Evolutionary conservation across 2,888 invertebrate species (phyloP), one percentile per base, ranked within the genome.

Genomic region (Fragum whitleyi): DNA sequence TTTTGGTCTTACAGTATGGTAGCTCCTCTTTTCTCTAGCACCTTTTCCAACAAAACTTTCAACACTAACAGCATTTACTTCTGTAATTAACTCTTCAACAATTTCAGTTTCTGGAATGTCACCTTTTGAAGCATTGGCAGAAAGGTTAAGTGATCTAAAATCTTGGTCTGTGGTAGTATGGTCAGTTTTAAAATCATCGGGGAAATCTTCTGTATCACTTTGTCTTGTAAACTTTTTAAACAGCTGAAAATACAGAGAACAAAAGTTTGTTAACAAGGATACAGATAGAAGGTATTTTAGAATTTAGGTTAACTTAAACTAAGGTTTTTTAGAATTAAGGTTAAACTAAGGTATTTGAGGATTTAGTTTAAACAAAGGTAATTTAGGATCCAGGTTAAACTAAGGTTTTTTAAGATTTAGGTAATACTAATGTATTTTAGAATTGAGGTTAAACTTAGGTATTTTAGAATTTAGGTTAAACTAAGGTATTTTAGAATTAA

Each of bases 61-160:
- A 57, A 57, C 57, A 23, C 26, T 57, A 23, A 26, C n/a, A 23
- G 57, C 57, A 57, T 57, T 23, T 23, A 57, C 57, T 23, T 57
- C 23, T 57, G 57, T 57, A 7, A 26, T 23, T 5, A 26, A 23
- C n/a, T 57, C 26, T 47, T 47, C 47, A 19, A 47, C 47, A 19
- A 47, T 14, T n/a, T 47, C 19, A 9, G 47, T 47, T 3, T 47
- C 47, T 19, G 47, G 47, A 14, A 19, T 47, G n/a, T 47, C 47
- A 47, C n/a, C 5, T 47, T 47, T 47, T 9, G 47, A 47, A n/a
- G 47, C 47, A 47, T 47, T 47, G 47, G 47, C 14, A 3, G 47
- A 47, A 47, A 14, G 47, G 47, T 47, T 47, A 9, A 47, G 14
- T 14, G 5, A 9, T 19, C n/a, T 19, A 3, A 9, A 47, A 14